Percentiles rank a stretch among this genome's conserved stretches.
phyloP scores from a whole-genome alignment of 1,140 invertebrate species.

The Caligus rogercresseyi region DNA sequence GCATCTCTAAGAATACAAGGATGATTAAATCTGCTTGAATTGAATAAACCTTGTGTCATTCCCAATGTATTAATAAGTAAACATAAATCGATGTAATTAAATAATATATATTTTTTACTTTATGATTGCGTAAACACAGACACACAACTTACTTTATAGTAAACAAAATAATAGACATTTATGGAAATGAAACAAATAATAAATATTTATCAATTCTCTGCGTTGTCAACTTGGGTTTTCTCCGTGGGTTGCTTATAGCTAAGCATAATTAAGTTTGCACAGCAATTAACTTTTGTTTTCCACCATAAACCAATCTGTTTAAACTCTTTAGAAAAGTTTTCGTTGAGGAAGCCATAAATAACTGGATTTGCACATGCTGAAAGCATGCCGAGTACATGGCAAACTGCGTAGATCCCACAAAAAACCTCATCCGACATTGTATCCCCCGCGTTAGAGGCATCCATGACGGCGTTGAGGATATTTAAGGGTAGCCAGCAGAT shows the following conservation, averaged over 20 bases:
- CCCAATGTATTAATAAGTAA: too few relatives aligned
- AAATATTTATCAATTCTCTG: not conserved
- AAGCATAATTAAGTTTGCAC: not conserved
- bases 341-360: conserved; percentile 40
- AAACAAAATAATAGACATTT: too few relatives aligned
- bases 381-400: conserved; percentile 37
- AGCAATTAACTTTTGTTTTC: not conserved
- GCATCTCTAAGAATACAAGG: too few relatives aligned
- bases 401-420: conserved; percentile 31
- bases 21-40: too few relatives aligned
- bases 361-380: conserved; percentile 39
- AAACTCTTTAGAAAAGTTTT: conserved; percentile 38
- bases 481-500: conserved; percentile 76
- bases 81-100: too few relatives aligned
- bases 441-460: conserved; percentile 32
- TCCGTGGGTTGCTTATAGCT: not conserved
- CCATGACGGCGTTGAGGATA: conserved; percentile 56
- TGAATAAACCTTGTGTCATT: too few relatives aligned
- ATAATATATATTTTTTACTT: too few relatives aligned
- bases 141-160: too few relatives aligned
- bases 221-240: not conserved
- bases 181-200: too few relatives aligned
- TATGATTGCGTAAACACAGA: too few relatives aligned
- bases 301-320: conserved; percentile 24
- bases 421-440: conserved; percentile 7